Base-by-base conservation (phyloP, 2,113 vertebrate genomes). In the Bothrops jararaca region DNA sequence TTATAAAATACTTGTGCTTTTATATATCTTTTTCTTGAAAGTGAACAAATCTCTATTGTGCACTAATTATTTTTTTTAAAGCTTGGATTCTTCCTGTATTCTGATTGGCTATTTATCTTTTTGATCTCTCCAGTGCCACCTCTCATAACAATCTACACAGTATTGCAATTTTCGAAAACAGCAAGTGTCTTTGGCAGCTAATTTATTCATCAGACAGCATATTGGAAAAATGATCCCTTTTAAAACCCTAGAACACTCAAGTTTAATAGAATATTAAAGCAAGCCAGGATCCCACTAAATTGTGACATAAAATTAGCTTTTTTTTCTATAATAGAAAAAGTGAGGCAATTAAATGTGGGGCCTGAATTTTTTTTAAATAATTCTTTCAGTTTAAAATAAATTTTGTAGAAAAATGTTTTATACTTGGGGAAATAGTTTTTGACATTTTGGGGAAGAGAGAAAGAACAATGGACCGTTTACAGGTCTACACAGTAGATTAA, bases 361-460 rank as follows among this genome's bases (percentile, higher is more conserved):
- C 95, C 96, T 90, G 94, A 92, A 93, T 97, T 97, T 97, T 50
- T 69, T 96, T 96, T 96, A 97, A 80, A 97, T 96, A 97, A 97
- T 98, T 97, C 96, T 98, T 97, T 97, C 96, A 96, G 97, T 97
- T 98, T 97, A 97, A 98, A 98, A 98, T 97, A 98, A 98, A 98
- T 98, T 98, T 97, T 95, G 95, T 96, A 96, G 96, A 96, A 98
- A 91, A 98, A 98, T 98, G 98, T 98, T 98, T 98, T 98, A 98
- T 98, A 98, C 96, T 98, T 98, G 96, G 94, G 97, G 96, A 97
- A 98, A 98, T 97, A 97, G 97, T 98, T 98, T 98, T 97, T 98
- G 98, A 98, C 98, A 97, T 97, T 98, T 97, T 97, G 48, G 96
- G 97, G 97, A 97, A 97, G 80, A 85, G 86, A 94, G 95, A 95